phyloP scores from a whole-genome alignment of 1,140 invertebrate species.

The Lordiphosa collinella region DNA sequence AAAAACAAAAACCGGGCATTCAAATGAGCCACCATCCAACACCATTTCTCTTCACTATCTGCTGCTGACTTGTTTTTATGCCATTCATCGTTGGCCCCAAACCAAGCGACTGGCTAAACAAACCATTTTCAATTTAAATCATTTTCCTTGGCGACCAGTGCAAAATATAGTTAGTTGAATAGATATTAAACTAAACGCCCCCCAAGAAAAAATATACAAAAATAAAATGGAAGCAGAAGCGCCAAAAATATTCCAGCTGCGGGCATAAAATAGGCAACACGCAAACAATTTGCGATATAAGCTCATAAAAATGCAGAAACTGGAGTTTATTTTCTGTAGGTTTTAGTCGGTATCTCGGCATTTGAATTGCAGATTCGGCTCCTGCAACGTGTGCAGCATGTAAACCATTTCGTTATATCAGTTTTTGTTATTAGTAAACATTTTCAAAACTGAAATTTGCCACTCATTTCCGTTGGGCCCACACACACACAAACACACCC shows the following conservation, averaged over 20 bases:
- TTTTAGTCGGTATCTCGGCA: conserved; percentile 33
- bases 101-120: conserved; percentile 50
- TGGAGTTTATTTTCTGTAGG: conserved; percentile 32
- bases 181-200: conserved; percentile 44
- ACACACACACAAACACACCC: conserved; percentile 6
- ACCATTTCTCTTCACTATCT: conserved; percentile 6
- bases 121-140: conserved; percentile 72
- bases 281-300: conserved; percentile 66
- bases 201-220: conserved; percentile 12
- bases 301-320: conserved; percentile 54
- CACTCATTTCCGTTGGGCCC: conserved; percentile 50
- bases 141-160: conserved; percentile 51
- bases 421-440: conserved; percentile 60
- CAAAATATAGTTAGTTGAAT: conserved; percentile 51
- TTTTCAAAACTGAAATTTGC: conserved; percentile 46
- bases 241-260: conserved; percentile 51
- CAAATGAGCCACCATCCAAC: too few relatives aligned
- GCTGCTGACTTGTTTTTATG: too few relatives aligned
- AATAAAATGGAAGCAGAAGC: conserved; percentile 13
- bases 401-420: conserved; percentile 55
- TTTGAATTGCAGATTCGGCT: conserved; percentile 65
- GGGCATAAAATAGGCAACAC: conserved; percentile 53
- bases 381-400: conserved; percentile 53
- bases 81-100: not conserved
- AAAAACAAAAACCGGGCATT: too few relatives aligned